These are phyloP conservation scores for Aurelia sp. DNA, from an alignment of 30 jellyfish, hydroid and myxozoan genomes.

Conservation along the genomic window DNA sequence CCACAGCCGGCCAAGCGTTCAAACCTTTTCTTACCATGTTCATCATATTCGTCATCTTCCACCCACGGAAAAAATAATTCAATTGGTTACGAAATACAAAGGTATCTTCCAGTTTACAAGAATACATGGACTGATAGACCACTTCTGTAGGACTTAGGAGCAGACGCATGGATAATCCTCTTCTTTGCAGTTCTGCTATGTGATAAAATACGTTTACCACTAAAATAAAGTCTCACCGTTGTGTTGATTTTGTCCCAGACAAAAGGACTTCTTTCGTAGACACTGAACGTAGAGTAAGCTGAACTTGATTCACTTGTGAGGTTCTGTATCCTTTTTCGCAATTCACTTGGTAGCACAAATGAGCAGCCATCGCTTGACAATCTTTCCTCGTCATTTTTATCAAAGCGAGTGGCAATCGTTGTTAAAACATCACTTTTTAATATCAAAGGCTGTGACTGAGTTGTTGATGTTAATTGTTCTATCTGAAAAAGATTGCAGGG, in stretches of 20 bases:
- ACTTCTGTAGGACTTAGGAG: too few relatives aligned
- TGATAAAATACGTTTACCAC: too few relatives aligned
- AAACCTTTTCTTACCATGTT: too few relatives aligned
- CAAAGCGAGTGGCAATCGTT: conserved; percentile 2
- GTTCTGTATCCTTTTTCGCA: neutral
- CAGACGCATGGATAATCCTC: too few relatives aligned
- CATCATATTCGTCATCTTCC: too few relatives aligned
- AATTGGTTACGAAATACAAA: too few relatives aligned
- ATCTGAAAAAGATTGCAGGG: neutral
- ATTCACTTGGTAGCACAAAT: conserved; percentile 19
- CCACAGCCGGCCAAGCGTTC: too few relatives aligned
- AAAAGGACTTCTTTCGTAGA: conserved; percentile 40
- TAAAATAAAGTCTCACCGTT: conserved; percentile 9
- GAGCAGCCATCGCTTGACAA: conserved; percentile 40
- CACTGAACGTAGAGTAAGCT: conserved; percentile 23
- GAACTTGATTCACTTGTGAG: neutral
- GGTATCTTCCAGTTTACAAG: too few relatives aligned
- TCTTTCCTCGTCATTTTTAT: neutral
- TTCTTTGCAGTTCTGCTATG: too few relatives aligned
- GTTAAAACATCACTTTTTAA: conserved; percentile 23
- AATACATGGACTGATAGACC: too few relatives aligned
- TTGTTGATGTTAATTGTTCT: neutral
- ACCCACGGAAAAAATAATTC: too few relatives aligned
- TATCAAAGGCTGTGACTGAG: neutral
- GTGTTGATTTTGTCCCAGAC: conserved; percentile 5